These are phyloP conservation scores for Lepisosteus osseus DNA, from an alignment of 2,113 vertebrate genomes.

Conservation along the genomic window DNA sequence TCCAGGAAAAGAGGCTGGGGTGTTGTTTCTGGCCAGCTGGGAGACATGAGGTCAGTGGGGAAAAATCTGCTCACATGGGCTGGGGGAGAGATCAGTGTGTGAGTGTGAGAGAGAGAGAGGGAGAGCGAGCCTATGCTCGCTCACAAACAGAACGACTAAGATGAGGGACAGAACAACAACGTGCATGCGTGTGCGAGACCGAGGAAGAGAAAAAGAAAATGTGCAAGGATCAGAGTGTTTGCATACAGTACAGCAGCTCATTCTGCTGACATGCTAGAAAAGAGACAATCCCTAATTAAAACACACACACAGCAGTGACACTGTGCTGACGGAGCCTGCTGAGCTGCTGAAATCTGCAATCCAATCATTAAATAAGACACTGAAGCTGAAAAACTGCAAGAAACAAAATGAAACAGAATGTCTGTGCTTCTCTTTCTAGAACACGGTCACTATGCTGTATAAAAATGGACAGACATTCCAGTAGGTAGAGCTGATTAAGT, in stretches of 20 bases:
- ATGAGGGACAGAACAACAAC: too few relatives aligned
- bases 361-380: conserved; percentile 36
- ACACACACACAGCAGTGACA: conserved; percentile 14
- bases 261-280: neutral
- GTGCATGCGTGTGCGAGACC: neutral
- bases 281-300: too few relatives aligned
- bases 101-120: conserved; percentile 6
- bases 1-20: conserved; percentile 32
- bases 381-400: neutral
- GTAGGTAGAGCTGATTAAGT: too few relatives aligned
- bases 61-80: conserved; percentile 60
- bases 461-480: too few relatives aligned
- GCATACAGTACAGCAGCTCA: neutral
- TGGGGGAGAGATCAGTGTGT: conserved; percentile 36
- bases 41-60: conserved; percentile 64
- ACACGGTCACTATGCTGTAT: too few relatives aligned
- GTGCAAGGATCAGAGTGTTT: neutral
- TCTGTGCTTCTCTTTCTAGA: too few relatives aligned
- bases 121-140: neutral
- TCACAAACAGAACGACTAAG: too few relatives aligned
- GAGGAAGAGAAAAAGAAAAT: neutral
- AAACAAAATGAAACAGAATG: too few relatives aligned
- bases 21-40: conserved; percentile 55
- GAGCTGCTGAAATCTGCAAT: conserved; percentile 30
- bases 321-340: conserved; percentile 29